Evolutionary conservation across 2,888 invertebrate species (phyloP).

Genomic region (Syrista parreyssii): DNA sequence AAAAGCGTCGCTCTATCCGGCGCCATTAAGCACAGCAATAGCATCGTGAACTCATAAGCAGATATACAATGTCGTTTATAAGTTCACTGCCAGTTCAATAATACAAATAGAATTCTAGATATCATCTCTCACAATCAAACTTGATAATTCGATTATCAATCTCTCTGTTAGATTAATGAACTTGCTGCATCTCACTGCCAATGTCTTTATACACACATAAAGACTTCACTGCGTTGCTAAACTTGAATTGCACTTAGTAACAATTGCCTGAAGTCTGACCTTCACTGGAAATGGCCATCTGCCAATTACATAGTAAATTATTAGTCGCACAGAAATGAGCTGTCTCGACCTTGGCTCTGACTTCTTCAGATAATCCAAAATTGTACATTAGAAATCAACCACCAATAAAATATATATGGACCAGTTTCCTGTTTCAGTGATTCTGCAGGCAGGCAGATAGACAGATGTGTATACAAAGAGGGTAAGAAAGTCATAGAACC

Average conservation of each 20-base stretch:
- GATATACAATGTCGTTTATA: not conserved
- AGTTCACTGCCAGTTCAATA: not conserved
- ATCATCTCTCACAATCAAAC: not conserved
- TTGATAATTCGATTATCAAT: not conserved
- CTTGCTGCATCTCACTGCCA: not conserved
- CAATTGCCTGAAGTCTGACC: slow-evolving; percentile 43
- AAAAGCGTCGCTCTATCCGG: not conserved
- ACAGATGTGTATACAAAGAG: not conserved
- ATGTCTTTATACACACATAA: not conserved
- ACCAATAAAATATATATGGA: not conserved
- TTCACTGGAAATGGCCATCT: slow-evolving; percentile 23
- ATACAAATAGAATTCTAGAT: not conserved
- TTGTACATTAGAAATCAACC: not conserved
- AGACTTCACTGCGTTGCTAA: slow-evolving; percentile 11
- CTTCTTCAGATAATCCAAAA: not conserved
- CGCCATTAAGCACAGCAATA: not conserved
- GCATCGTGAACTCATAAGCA: not conserved
- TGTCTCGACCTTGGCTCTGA: not conserved
- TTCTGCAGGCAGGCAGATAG: not conserved
- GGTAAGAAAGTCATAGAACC: not conserved
- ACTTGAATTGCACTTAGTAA: slow-evolving; percentile 48
- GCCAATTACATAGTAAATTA: slow-evolving; percentile 24
- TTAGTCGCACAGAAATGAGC: not conserved
- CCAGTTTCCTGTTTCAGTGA: not conserved
- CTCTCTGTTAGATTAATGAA: not conserved